Conservation (phyloP, 1,140 invertebrate genomes). For the Orius insidiosus region DNA sequence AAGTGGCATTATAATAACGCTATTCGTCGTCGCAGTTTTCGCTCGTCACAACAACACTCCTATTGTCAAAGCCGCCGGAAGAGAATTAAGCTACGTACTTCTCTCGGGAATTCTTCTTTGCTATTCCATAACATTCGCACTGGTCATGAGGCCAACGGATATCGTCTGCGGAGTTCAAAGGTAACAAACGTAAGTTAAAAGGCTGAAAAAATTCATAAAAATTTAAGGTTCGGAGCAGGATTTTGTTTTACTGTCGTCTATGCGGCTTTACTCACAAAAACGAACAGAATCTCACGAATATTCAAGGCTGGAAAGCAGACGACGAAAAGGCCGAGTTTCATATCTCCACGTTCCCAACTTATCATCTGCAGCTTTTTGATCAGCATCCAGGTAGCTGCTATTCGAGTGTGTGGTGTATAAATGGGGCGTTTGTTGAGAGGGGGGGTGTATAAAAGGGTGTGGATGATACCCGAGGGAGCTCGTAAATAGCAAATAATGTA, state of each 20-base stretch:
- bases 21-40: conserved; percentile 48
- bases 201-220: neutral
- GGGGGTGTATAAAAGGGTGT: too few relatives aligned
- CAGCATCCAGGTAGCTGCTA: conserved; percentile 48
- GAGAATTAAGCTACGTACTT: conserved; percentile 76
- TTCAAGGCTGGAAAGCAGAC: conserved; percentile 77
- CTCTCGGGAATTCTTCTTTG: conserved; percentile 73
- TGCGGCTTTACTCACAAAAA: conserved; percentile 77
- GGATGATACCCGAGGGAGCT: too few relatives aligned
- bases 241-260: conserved; percentile 87
- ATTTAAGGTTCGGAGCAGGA: conserved; percentile 57
- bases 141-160: conserved; percentile 59
- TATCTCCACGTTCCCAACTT: conserved; percentile 83
- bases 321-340: conserved; percentile 74
- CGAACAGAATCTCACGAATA: conserved; percentile 78
- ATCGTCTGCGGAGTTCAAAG: conserved; percentile 58
- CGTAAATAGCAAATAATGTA: too few relatives aligned
- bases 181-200: conserved; percentile 31
- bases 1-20: conserved; percentile 56
- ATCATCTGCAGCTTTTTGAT: conserved; percentile 71
- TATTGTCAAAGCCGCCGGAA: conserved; percentile 73
- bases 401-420: too few relatives aligned
- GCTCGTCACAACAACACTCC: conserved; percentile 63
- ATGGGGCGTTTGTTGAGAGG: too few relatives aligned
- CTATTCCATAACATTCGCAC: conserved; percentile 69